Base-by-base conservation (phyloP, 2,113 vertebrate species). In the Ammodramus savannarum region DNA sequence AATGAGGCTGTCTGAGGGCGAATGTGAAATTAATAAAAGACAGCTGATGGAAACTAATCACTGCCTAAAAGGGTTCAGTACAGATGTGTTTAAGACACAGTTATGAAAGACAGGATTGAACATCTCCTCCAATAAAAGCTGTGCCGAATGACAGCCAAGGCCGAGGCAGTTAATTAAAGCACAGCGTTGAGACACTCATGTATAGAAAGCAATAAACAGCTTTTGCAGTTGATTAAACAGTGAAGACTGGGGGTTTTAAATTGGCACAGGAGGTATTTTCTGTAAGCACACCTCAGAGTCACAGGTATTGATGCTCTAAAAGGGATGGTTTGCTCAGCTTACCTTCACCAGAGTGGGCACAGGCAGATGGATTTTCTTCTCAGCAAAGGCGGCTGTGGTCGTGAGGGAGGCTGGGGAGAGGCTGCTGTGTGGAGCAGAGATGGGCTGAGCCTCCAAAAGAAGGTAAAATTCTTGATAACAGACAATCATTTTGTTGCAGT, bases 161-260 rank as follows among this genome's bases (percentile, higher is more conserved):
- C 71, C 9, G 3, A 71, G 3, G 29, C 67, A n/a, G 87, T 91
- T 91, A 96, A 95, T 95, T 91, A 90, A 92, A 88, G 85, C 3
- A 0, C 3, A 2, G 65, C 12, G 0, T 51, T 57, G 75, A 94
- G 95, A 96, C 72, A 11, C 17, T 96, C 62, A 15, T 54, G 27
- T 66, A 62, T 13, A 34, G 77, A 87, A 89, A 87, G 83, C 88
- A 96, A 95, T 95, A 92, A 95, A 94, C 73, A 94, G 52, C 49
- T 90, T 87, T 49, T 89, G 83, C 73, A 87, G 76, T 86, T 94
- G 89, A 95, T 96, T 95, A 95, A 94, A 88, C 67, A 87, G 54
- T 1, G 10, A 66, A 38, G 71, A 29, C 63, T 85, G 77, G 19
- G 44, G 16, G 23, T 74, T 93, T 85, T 43, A 55, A 91, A 76